Base-by-base conservation (phyloP, 92 coral and sea anemone genomes). In the Parazoanthus swiftii region DNA sequence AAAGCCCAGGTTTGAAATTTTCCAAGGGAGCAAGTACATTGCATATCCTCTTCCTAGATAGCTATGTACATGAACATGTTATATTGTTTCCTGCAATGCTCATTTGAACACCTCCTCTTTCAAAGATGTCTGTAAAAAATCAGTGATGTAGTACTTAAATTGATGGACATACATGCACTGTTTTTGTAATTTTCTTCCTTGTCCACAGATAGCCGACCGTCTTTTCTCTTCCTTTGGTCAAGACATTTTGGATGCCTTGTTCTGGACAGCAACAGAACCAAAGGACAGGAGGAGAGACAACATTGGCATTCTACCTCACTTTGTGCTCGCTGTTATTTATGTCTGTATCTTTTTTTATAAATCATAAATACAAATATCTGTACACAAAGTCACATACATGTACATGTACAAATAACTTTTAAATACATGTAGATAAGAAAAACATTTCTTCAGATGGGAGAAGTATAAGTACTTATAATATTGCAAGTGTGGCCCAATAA, bases 191-290 rank as follows among this genome's bases (percentile, higher is more conserved):
- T 2, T n/a, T n/a, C 39, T 13, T 29, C 86, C 21, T 54, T 63
- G 33, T 46, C 65, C 80, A 11, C 83, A 97, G 99, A 94, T 97
- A 86, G 99, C 99, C 56, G 99, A 97, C 87, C 90, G 99, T 59
- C 88, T 97, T 79, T 97, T 94, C 86, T 97, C 99, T 2, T 97
- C 99, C 13, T 91, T 97, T 92, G 99, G 99, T 29, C 99, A 97
- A 93, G 99, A 97, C 79, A 94, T 95, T 59, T 88, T 97, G 71
- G 99, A 97, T 91, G 93, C 98, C 44, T 88, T 97, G 68, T 97
- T 97, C 88, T 97, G 97, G 98, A 97, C 99, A 21, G 99, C 98
- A 8, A 95, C 99, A 54, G 99, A 95, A 81, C 98, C 95, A n/a
- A 93, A 92, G 76, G 98, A 92, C 75, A 89, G 93, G 88, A 89